These are phyloP conservation scores for Phrynocephalus forsythii DNA, from an alignment of 2,797 vertebrate genomes.

Conservation along the genomic window DNA sequence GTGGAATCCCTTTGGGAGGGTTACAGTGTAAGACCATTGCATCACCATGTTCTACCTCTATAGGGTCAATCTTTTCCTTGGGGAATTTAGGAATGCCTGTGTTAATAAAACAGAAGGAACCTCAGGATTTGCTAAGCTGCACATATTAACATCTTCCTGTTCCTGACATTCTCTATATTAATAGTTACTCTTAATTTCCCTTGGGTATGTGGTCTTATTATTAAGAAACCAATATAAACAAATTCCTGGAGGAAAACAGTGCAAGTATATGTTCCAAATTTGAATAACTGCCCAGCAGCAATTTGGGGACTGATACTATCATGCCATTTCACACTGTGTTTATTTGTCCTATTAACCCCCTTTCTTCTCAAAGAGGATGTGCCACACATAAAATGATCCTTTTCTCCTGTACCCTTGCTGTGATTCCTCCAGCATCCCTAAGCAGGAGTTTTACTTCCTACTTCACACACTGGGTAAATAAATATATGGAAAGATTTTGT, in stretches of 20 bases:
- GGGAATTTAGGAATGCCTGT: slow-evolving; percentile 95
- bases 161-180: neutral
- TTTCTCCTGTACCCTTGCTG: neutral
- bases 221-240: neutral
- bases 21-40: slow-evolving; percentile 88
- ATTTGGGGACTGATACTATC: neutral
- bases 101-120: slow-evolving; percentile 18
- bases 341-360: neutral
- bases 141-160: neutral
- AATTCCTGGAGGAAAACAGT: neutral
- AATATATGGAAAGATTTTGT: neutral
- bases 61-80: slow-evolving; percentile 90
- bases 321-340: neutral
- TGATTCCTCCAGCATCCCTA: too few relatives aligned
- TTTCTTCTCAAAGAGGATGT: neutral
- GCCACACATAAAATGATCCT: too few relatives aligned
- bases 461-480: neutral
- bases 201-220: neutral
- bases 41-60: slow-evolving; percentile 91
- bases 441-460: neutral
- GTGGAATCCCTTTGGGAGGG: slow-evolving; percentile 92
- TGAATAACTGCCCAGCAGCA: neutral
- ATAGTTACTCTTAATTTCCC: neutral
- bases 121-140: fast-evolving
- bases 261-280: neutral